Evolutionary conservation across 2,888 invertebrate genomes (phyloP), one percentile per base, ranked within the genome.

Genomic region (Drosophila falleni): DNA sequence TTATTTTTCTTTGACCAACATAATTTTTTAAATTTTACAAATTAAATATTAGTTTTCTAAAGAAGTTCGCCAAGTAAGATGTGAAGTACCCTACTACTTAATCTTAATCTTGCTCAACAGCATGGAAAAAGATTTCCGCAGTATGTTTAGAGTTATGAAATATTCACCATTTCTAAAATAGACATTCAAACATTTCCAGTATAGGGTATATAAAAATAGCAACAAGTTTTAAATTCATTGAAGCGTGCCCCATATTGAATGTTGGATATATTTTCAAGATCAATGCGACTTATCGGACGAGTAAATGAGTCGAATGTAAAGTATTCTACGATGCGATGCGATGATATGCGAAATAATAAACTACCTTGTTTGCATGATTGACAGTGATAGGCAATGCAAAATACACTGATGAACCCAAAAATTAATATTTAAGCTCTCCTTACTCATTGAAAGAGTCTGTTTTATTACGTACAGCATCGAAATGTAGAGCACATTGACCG

Each of bases 181-280:
- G 23, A 44, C 23, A n/a, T 11, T 8, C 23, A 0, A n/a, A 35
- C 4, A 23, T 55, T 33, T 15, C 19, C 5, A 15, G n/a, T 33
- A 33, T 10, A 56, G 56, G 37, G 58, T 47, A 58, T 46, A 15
- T 13, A 37, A 46, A 35, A 46, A 35, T 8, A 15, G 23, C 23
- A 37, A 13, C 46, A 2, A 13, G 26, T 51, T 49, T 47, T 9
- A 56, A 65, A 71, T 53, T 50, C 79, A 83, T 64, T 83, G 72
- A 71, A 74, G 83, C 85, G 77, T 82, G 56, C 33, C 49, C 50
- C 49, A 35, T 63, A 71, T 72, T 76, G 84, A 76, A 64, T 61
- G 82, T 66, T 81, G 66, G 63, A 72, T 77, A 63, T 31, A 79
- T 84, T 75, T 80, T 69, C 80, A 82, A 80, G 81, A 80, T 80